phyloP scores from a whole-genome alignment of 1,140 invertebrate species.

The Lasaia peninsularis region DNA sequence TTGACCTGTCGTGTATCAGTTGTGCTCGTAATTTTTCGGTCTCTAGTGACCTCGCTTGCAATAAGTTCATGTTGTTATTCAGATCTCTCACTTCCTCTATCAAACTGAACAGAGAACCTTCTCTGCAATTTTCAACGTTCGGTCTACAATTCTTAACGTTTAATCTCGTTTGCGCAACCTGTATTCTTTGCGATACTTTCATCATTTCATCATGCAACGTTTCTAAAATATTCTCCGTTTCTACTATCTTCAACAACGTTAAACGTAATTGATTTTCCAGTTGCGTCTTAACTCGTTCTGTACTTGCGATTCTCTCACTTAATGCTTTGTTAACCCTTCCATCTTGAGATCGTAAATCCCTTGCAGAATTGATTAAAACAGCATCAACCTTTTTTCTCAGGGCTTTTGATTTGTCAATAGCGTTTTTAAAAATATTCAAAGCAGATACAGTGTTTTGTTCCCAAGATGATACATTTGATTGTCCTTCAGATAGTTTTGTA shows the following conservation, averaged over 20 bases:
- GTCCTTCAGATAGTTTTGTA: constrained; percentile 82
- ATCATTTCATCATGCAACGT: constrained; percentile 80
- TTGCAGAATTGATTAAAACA: constrained; percentile 80
- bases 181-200: constrained; percentile 82
- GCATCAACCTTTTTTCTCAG: constrained; percentile 80
- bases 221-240: constrained; percentile 83
- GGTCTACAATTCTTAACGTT: constrained; percentile 81
- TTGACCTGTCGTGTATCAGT: constrained; percentile 78
- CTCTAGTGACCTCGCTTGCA: constrained; percentile 78
- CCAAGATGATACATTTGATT: constrained; percentile 84
- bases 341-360: constrained; percentile 84
- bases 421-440: constrained; percentile 78
- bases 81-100: constrained; percentile 83
- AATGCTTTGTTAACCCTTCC: constrained; percentile 83
- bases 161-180: constrained; percentile 86
- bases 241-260: constrained; percentile 78
- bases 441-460: constrained; percentile 81
- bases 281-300: constrained; percentile 80
- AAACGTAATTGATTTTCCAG: constrained; percentile 81
- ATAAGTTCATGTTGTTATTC: constrained; percentile 79
- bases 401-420: constrained; percentile 74
- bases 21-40: constrained; percentile 80
- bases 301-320: constrained; percentile 79
- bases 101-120: constrained; percentile 80
- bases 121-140: constrained; percentile 84